Conservation (phyloP, 2,113 vertebrate genomes). For the Neodontobutis hainanensis region DNA sequence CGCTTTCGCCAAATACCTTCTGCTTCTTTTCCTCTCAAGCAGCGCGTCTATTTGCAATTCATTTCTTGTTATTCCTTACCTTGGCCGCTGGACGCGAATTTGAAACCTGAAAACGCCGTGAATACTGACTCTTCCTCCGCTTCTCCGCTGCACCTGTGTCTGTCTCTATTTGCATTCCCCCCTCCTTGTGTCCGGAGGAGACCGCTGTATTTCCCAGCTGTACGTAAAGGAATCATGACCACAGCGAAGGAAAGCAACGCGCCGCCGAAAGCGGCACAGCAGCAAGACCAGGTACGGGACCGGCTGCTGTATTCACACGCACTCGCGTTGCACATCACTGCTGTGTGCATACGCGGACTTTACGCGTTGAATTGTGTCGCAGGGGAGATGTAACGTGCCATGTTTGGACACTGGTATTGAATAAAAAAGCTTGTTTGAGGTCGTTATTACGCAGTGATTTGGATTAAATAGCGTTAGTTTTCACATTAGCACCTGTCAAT, state of each 20-base stretch:
- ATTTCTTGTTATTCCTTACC: slow-evolving; percentile 50
- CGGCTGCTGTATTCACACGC: not conserved
- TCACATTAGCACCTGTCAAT: not conserved
- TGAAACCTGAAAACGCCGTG: slow-evolving; percentile 5
- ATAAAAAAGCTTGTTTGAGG: not conserved
- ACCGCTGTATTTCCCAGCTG: slow-evolving; percentile 51
- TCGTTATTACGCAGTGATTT: slow-evolving; percentile 2
- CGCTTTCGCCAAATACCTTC: slow-evolving; percentile 67
- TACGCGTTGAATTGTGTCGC: not conserved
- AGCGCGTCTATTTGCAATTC: slow-evolving; percentile 27
- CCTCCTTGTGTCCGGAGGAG: slow-evolving; percentile 30
- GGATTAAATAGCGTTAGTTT: not conserved
- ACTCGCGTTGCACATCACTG: not conserved
- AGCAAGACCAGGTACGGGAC: slow-evolving; percentile 91
- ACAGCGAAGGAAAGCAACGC: slow-evolving; percentile 90
- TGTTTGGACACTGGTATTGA: not conserved
- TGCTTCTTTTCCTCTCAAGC: slow-evolving; percentile 25
- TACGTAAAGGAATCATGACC: slow-evolving; percentile 84
- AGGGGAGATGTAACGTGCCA: not conserved
- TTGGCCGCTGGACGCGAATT: slow-evolving; percentile 36
- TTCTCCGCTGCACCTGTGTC: slow-evolving; percentile 27
- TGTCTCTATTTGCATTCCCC: slow-evolving; percentile 9
- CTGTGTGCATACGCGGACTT: not conserved
- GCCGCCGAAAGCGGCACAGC: slow-evolving; percentile 85
- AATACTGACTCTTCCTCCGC: slow-evolving; percentile 1